Conservation (phyloP, 2,113 vertebrate genomes). For the Dasyornis broadbenti region DNA sequence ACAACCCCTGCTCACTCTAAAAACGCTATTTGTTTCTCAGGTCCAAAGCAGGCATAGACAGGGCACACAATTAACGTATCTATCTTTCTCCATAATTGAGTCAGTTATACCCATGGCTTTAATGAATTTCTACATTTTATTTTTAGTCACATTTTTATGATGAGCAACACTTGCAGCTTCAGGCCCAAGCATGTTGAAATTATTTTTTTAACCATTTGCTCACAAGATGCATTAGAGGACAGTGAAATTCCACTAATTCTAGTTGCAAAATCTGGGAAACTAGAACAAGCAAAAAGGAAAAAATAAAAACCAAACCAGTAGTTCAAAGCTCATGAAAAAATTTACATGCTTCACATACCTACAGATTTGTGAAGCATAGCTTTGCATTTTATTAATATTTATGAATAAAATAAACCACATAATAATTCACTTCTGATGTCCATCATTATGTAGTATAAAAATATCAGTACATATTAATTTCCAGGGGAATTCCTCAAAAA, state of each 20-base stretch:
- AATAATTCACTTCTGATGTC: not conserved
- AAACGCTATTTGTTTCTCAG: not conserved
- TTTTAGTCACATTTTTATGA: not conserved
- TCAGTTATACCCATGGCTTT: not conserved
- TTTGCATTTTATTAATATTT: not conserved
- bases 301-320: rapidly evolving
- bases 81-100: not conserved
- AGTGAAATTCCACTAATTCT: not conserved
- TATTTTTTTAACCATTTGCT: not conserved
- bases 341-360: not conserved
- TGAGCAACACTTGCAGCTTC: not conserved
- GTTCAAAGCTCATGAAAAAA: not conserved
- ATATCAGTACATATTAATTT: not conserved
- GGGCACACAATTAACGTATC: not conserved
- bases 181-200: not conserved
- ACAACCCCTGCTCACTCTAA: rapidly evolving
- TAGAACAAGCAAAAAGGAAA: not conserved
- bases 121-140: not conserved
- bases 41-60: not conserved
- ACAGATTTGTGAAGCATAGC: not conserved
- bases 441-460: not conserved
- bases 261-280: not conserved
- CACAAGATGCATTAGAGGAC: not conserved
- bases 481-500: not conserved
- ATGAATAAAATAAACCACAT: not conserved